phyloP scores from a whole-genome alignment of 1,140 invertebrate genomes.

The Periplaneta americana region DNA sequence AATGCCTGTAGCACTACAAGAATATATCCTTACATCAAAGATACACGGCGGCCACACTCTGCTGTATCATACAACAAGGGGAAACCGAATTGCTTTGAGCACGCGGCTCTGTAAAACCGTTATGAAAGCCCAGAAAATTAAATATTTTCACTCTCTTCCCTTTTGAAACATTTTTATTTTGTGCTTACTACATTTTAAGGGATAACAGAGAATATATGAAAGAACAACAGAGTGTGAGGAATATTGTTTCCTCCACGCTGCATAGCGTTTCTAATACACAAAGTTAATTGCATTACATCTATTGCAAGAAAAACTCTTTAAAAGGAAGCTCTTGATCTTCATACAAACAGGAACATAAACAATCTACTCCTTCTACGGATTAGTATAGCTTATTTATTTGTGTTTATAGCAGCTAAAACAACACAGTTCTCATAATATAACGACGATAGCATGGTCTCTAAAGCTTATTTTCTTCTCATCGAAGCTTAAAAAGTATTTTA shows the following conservation, averaged over 20 bases:
- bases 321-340: background rate
- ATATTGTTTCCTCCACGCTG: too few species aligned
- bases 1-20: background rate
- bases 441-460: too few species aligned
- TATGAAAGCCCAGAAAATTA: background rate
- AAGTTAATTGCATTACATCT: too few species aligned
- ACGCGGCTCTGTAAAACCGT: background rate
- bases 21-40: background rate
- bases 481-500: too few species aligned
- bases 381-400: background rate
- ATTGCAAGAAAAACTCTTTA: background rate
- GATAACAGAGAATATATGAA: too few species aligned
- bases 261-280: too few species aligned
- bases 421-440: background rate
- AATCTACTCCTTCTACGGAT: background rate
- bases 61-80: too few species aligned
- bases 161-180: background rate
- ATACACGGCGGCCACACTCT: too few species aligned
- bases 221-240: too few species aligned
- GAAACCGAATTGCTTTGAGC: background rate
- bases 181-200: background rate
- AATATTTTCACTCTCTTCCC: background rate
- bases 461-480: too few species aligned
- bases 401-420: too few species aligned
- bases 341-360: background rate